These are phyloP conservation scores for Scaptomyza flava DNA, from an alignment of 2,888 invertebrate genomes.

Conservation along the genomic window DNA sequence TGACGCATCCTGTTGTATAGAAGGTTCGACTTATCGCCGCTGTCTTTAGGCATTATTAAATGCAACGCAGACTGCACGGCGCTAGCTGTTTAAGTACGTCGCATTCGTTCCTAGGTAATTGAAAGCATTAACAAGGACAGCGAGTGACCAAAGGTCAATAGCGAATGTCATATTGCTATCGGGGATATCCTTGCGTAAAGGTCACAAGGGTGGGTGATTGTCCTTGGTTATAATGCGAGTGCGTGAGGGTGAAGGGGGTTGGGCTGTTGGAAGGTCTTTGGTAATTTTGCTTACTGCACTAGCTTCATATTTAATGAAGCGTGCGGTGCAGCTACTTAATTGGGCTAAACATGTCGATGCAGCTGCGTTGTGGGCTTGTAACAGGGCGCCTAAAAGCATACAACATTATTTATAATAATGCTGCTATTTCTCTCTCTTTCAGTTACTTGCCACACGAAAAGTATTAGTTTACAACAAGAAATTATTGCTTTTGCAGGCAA, in stretches of 20 bases:
- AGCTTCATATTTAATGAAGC: constrained; percentile 60
- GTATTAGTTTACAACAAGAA: constrained; percentile 42
- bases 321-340: constrained; percentile 39
- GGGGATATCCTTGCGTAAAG: constrained; percentile 48
- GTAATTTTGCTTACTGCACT: constrained; percentile 21
- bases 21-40: constrained; percentile 21
- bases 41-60: constrained; percentile 25
- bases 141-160: constrained; percentile 22
- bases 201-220: constrained; percentile 29
- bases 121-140: constrained; percentile 62
- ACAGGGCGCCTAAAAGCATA: constrained; percentile 9
- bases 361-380: constrained; percentile 2
- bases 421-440: not conserved
- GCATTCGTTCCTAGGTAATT: constrained; percentile 51
- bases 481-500: constrained; percentile 1
- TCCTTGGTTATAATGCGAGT: constrained; percentile 15
- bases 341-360: constrained; percentile 27
- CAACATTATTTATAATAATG: constrained; percentile 44
- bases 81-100: constrained; percentile 5
- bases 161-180: constrained; percentile 26
- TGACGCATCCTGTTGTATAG: not conserved
- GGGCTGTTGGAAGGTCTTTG: not conserved
- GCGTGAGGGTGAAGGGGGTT: not conserved
- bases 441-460: constrained; percentile 13
- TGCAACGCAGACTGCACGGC: constrained; percentile 11